phyloP scores from a whole-genome alignment of 1,140 invertebrate genomes.

The Tetragnatha versicolor region DNA sequence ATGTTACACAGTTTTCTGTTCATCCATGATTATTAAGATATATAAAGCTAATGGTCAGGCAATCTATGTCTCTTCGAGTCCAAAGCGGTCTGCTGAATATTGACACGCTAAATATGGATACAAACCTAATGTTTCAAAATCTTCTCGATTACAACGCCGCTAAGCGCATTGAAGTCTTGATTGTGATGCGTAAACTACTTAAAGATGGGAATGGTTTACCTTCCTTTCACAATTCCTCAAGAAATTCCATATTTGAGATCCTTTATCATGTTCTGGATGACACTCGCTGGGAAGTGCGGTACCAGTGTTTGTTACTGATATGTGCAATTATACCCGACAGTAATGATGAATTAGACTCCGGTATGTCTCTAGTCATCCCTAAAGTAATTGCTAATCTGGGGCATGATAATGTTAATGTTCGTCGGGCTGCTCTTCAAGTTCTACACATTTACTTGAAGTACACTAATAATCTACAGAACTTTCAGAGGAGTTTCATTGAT shows the following conservation, averaged over 20 bases:
- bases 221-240: constrained; percentile 18
- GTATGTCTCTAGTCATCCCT: constrained; percentile 31
- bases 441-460: constrained; percentile 56
- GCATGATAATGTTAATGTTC: constrained; percentile 55
- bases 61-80: constrained; percentile 13
- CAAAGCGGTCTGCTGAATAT: constrained; percentile 20
- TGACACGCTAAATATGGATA: constrained; percentile 45
- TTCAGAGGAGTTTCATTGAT: constrained; percentile 56
- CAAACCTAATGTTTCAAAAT: constrained; percentile 46
- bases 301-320: constrained; percentile 54
- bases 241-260: constrained; percentile 39
- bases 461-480: constrained; percentile 58
- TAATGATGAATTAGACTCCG: constrained; percentile 42
- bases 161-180: constrained; percentile 48
- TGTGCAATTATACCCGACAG: constrained; percentile 24
- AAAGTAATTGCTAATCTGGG: constrained; percentile 53
- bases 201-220: constrained; percentile 16
- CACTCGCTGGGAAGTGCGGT: constrained; percentile 53
- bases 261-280: constrained; percentile 47
- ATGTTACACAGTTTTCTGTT: no score
- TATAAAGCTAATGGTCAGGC: constrained; percentile 32
- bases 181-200: constrained; percentile 39
- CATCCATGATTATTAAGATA: neutral
- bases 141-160: constrained; percentile 48
- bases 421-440: constrained; percentile 54